Conservation (phyloP, 2,888 invertebrate genomes). For the Shargacucullia verbasci region DNA sequence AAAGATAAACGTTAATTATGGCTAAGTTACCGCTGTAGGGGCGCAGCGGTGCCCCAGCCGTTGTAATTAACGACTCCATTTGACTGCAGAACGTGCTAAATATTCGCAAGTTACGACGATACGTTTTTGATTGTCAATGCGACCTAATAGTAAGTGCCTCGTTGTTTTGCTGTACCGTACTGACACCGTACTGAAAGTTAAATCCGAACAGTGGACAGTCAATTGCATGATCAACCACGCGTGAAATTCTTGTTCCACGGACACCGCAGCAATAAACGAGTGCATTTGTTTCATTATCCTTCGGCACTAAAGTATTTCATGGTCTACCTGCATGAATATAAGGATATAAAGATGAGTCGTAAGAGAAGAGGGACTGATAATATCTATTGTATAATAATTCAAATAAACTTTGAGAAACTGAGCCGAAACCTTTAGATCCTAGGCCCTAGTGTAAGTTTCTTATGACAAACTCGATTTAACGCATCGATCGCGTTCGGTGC, state of each 20-base stretch:
- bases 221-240: slow-evolving; percentile 4
- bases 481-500: too few species aligned
- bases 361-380: slow-evolving; percentile 55
- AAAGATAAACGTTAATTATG: slow-evolving; percentile 57
- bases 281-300: slow-evolving; percentile 9
- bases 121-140: slow-evolving; percentile 24
- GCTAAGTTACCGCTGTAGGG: slow-evolving; percentile 45
- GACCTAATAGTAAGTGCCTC: slow-evolving; percentile 5
- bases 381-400: slow-evolving; percentile 43
- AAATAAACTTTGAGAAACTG: slow-evolving; percentile 41
- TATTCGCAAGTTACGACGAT: slow-evolving; percentile 19
- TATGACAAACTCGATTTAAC: too few species aligned
- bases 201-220: slow-evolving; percentile 1
- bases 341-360: slow-evolving; percentile 21
- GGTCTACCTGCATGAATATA: slow-evolving; percentile 15
- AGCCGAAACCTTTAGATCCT: slow-evolving; percentile 22
- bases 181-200: not conserved
- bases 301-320: slow-evolving; percentile 12
- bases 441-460: too few species aligned
- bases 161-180: slow-evolving; percentile 3
- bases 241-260: slow-evolving; percentile 1
- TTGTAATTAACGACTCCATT: slow-evolving; percentile 43
- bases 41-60: slow-evolving; percentile 29
- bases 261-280: not conserved
- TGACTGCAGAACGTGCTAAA: slow-evolving; percentile 38